Base-by-base conservation (phyloP, 2,888 invertebrate genomes). In the Blomia tropicalis region DNA sequence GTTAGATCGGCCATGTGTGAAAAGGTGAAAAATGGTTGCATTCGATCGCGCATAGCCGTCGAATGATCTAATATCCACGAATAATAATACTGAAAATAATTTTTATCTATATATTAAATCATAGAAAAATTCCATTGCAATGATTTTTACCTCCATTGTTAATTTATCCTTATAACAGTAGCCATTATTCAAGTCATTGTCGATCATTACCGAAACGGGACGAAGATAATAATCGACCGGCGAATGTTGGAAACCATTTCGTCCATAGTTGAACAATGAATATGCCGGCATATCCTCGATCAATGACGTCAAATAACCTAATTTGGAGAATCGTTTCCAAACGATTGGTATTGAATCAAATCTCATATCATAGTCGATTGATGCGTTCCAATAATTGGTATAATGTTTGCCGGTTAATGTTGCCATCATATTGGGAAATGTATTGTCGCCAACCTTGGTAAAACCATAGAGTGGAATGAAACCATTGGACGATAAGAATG, bases 391-490 rank as follows among this genome's bases (percentile, higher is more conserved):
- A 31, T 65, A 67, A 41, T 66, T 59, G 19, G 62, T 59, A 19
- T 68, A 68, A 66, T 65, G 62, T 72, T 66, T 72, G 71, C 72
- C 72, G 1, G 70, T 66, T 14, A 71, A 68, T 66, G 73, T 65
- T 4, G 72, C 72, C n/a, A 70, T 69, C 14, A 73, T 63, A 59
- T 72, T 72, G 5, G 71, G 71, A 62, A 71, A 73, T 1, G 75
- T 76, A 65, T 75, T 76, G 66, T 75, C 76, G 5, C 73, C 77
- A 19, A 78, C 74, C 69, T 78, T 78, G 63, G 73, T 75, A 72
- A 86, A 88, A 1, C 85, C 89, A 19, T 82, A 81, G 47, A 84
- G 75, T 79, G 85, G 87, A 63, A 79, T 81, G 63, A 82, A 80
- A 23, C 81, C 78, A 53, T 80, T 75, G 5, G 70, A 64, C 36